Evolutionary conservation across 2,797 vertebrate species (phyloP).

Genomic region (Amniataba percoides): DNA sequence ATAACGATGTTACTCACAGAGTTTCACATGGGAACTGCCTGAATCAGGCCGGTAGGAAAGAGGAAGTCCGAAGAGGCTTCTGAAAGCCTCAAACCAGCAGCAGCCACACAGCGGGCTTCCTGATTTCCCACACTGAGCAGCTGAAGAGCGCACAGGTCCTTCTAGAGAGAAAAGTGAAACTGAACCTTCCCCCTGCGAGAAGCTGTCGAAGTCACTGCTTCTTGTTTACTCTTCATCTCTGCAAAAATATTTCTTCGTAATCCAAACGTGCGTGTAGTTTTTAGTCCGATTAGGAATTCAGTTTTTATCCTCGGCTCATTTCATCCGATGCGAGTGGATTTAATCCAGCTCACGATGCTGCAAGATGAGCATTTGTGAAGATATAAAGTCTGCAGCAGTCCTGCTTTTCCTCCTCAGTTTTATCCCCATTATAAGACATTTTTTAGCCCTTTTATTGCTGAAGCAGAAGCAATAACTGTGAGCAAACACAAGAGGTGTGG

Average conservation of each 20-base stretch:
- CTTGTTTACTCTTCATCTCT: constrained; percentile 8
- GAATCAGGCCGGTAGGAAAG: constrained; percentile 56
- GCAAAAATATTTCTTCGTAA: neutral
- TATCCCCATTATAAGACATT: constrained; percentile 24
- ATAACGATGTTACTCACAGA: constrained; percentile 68
- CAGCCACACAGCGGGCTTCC: constrained; percentile 54
- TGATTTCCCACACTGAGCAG: constrained; percentile 58
- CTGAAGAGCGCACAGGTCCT: constrained; percentile 1
- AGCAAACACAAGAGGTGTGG: constrained; percentile 13
- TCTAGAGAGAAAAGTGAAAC: constrained; percentile 16
- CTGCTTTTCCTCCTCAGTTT: neutral
- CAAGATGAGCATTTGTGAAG: constrained; percentile 15
- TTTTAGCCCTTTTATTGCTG: constrained; percentile 15
- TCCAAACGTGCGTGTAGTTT: constrained; percentile 28
- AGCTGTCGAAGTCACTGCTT: neutral
- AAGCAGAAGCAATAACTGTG: constrained; percentile 10
- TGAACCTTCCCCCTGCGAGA: neutral
- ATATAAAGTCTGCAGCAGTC: constrained; percentile 3
- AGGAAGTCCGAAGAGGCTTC: constrained; percentile 55
- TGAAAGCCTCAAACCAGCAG: constrained; percentile 43
- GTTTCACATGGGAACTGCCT: constrained; percentile 81
- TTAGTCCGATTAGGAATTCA: constrained; percentile 11
- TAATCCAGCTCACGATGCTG: constrained; percentile 4
- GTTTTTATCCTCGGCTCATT: constrained; percentile 24
- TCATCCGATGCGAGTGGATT: constrained; percentile 28